These are phyloP conservation scores for Ditylenchus dipsaci DNA, from an alignment of 1,140 invertebrate genomes.

Conservation along the genomic window DNA sequence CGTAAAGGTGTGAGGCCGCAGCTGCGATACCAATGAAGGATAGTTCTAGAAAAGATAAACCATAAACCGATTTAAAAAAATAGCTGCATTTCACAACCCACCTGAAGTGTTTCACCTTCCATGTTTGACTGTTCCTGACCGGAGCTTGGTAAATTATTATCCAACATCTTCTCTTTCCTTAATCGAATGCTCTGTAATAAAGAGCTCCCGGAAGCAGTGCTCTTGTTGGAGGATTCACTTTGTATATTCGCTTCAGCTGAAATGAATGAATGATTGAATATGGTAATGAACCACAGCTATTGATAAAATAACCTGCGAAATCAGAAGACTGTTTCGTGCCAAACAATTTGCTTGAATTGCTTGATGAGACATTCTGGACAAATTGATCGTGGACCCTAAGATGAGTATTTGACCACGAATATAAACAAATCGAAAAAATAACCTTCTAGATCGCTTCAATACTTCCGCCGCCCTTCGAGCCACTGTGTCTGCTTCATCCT, in stretches of 20 bases:
- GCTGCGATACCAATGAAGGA: conserved; percentile 29
- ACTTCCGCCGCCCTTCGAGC: conserved; percentile 49
- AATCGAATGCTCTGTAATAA: background rate
- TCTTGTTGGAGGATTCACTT: background rate
- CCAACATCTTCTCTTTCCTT: conserved; percentile 2
- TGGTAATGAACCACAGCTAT: no score
- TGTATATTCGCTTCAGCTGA: no score
- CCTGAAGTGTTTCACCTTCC: background rate
- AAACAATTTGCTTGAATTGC: conserved; percentile 10
- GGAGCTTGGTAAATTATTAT: background rate
- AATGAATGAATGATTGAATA: no score
- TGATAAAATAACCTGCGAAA: background rate
- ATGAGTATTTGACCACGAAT: background rate
- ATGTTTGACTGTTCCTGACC: background rate
- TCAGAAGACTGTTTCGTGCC: conserved; percentile 10
- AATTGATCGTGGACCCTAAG: conserved; percentile 28
- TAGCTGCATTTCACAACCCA: background rate
- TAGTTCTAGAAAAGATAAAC: conserved; percentile 25
- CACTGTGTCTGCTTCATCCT: conserved; percentile 50
- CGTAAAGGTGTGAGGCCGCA: conserved; percentile 15
- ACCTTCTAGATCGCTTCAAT: conserved; percentile 29
- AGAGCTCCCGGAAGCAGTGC: background rate
- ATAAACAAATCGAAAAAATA: conserved; percentile 2
- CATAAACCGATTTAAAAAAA: no score
- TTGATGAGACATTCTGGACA: background rate